Conservation (phyloP, 2,888 invertebrate genomes). For the Eupithecia pulchellata region DNA sequence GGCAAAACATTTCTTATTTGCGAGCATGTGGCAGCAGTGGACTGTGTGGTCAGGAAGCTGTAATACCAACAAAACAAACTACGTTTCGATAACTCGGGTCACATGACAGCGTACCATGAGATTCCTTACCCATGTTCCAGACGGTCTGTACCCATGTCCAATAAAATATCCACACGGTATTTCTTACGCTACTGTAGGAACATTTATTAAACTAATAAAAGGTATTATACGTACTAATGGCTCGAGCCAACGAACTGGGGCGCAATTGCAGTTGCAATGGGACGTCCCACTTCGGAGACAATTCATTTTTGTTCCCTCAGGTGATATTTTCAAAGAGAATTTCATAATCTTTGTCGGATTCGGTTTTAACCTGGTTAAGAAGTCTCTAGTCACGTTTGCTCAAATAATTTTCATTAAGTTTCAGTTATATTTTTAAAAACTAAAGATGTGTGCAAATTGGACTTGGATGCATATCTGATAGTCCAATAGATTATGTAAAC, state of each 20-base stretch:
- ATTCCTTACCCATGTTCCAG: background rate
- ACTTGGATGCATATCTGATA: too few relatives aligned
- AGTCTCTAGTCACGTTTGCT: background rate
- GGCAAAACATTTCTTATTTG: too few relatives aligned
- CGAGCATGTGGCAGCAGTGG: too few relatives aligned
- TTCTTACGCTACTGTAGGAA: conserved; percentile 34
- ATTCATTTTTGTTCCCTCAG: conserved; percentile 27
- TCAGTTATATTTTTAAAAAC: background rate
- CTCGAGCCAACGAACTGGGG: conserved; percentile 38
- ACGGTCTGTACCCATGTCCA: conserved; percentile 7
- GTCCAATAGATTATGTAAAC: too few relatives aligned
- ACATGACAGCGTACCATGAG: background rate
- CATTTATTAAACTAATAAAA: conserved; percentile 47
- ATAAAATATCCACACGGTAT: conserved; percentile 23
- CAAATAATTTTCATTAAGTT: background rate
- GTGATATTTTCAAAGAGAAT: conserved; percentile 27
- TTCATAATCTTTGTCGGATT: conserved; percentile 18
- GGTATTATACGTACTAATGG: conserved; percentile 44
- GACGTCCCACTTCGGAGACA: conserved; percentile 33
- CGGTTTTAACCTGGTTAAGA: conserved; percentile 1
- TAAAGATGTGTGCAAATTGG: too few relatives aligned
- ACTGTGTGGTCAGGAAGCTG: too few relatives aligned
- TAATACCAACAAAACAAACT: too few relatives aligned
- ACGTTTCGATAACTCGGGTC: too few relatives aligned
- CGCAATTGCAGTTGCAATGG: conserved; percentile 42